Percentiles rank a stretch among this genome's conserved stretches.
phyloP scores from a whole-genome alignment of 92 coral and sea anemone genomes.

The Parazoanthus atlanticus region DNA sequence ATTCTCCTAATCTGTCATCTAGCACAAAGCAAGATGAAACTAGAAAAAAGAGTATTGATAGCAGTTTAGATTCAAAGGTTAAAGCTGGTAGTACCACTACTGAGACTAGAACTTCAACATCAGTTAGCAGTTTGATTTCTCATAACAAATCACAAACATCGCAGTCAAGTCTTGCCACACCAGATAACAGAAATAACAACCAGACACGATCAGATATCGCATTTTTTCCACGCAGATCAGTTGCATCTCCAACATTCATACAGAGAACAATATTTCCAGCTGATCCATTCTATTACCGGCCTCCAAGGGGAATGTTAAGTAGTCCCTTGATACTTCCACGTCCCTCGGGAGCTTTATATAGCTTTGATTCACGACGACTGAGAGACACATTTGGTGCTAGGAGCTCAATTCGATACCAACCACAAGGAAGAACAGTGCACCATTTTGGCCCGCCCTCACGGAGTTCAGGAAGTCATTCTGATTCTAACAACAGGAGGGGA shows the following conservation, averaged over 20 bases:
- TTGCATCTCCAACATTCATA: constrained; percentile 73
- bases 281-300: constrained; percentile 53
- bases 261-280: constrained; percentile 79
- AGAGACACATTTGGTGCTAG: constrained; percentile 45
- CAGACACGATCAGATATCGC: constrained; percentile 10
- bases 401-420: constrained; percentile 39
- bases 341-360: constrained; percentile 43
- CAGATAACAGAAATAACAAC: background rate
- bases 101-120: constrained; percentile 27
- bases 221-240: constrained; percentile 51
- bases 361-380: constrained; percentile 60
- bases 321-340: constrained; percentile 47
- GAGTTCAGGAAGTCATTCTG: constrained; percentile 6
- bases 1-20: constrained; percentile 14
- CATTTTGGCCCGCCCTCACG: constrained; percentile 24
- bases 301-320: constrained; percentile 52
- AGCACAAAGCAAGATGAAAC: constrained; percentile 5
- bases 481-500: constrained; percentile 5
- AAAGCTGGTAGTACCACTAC: background rate
- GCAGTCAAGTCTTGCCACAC: constrained; percentile 2
- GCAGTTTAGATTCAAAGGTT: background rate
- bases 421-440: constrained; percentile 35
- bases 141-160: background rate
- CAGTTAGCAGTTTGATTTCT: constrained; percentile 23
- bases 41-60: background rate